These are phyloP conservation scores for Tetheella fluctuosa DNA, from an alignment of 2,888 invertebrate genomes.

Conservation along the genomic window DNA sequence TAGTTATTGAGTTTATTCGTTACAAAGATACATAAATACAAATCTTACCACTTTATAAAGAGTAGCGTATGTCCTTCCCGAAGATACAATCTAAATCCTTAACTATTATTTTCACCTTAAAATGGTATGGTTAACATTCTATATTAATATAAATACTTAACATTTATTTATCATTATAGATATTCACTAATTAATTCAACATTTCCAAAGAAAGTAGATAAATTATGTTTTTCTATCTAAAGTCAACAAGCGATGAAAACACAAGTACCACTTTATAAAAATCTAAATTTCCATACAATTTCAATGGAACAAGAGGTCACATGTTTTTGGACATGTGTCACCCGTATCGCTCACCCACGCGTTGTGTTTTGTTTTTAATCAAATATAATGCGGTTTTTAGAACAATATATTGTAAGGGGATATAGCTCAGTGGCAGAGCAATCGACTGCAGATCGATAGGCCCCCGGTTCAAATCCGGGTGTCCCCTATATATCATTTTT, in stretches of 20 bases:
- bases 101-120: too few species aligned
- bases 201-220: too few species aligned
- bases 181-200: too few species aligned
- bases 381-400: background rate
- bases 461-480: slow-evolving; percentile 70
- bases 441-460: slow-evolving; percentile 75
- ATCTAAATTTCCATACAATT: background rate
- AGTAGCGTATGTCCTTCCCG: too few species aligned
- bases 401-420: slow-evolving; percentile 30
- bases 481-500: slow-evolving; percentile 44
- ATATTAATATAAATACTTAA: too few species aligned
- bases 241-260: background rate
- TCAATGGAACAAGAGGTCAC: background rate
- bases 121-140: too few species aligned
- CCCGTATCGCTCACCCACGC: background rate
- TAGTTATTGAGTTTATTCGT: too few species aligned
- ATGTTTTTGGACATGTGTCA: background rate
- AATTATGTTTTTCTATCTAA: background rate
- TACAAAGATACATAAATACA: too few species aligned
- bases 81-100: too few species aligned
- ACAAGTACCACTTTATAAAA: background rate
- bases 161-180: too few species aligned
- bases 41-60: too few species aligned
- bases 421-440: slow-evolving; percentile 68
- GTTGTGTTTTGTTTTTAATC: background rate